Evolutionary conservation across 1,140 invertebrate genomes (phyloP).

Genomic region (Macrobrachium nipponense): DNA sequence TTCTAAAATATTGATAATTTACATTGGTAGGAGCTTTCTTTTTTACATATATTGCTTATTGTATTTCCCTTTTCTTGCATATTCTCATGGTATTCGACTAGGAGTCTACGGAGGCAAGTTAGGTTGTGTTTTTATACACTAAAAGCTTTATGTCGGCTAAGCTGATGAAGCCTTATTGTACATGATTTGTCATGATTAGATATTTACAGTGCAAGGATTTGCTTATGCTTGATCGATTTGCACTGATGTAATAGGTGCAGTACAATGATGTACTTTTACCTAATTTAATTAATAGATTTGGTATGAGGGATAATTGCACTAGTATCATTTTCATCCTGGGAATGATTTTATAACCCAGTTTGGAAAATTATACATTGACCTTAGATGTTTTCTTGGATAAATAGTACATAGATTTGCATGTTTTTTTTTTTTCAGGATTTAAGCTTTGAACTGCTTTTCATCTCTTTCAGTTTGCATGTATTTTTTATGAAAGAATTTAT

Average conservation of each 20-base stretch:
- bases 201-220: not conserved
- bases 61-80: constrained; percentile 28
- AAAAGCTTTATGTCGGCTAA: constrained; percentile 19
- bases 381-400: no score
- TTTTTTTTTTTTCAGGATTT: no score
- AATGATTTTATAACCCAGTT: no score
- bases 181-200: not conserved
- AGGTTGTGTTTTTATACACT: constrained; percentile 31
- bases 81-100: constrained; percentile 64
- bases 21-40: not conserved
- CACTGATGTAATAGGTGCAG: not conserved
- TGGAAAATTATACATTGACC: no score
- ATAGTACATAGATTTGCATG: no score
- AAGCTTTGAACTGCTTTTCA: no score
- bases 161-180: not conserved
- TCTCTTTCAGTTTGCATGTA: no score
- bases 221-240: constrained; percentile 43
- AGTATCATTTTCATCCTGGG: no score
- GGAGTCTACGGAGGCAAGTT: constrained; percentile 74
- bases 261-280: not conserved
- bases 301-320: no score
- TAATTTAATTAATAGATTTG: no score
- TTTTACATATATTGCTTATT: constrained; percentile 20
- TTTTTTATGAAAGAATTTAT: no score
- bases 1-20: no score